phyloP scores from a whole-genome alignment of 2,888 invertebrate species.

The Cheilosia vulpina region DNA sequence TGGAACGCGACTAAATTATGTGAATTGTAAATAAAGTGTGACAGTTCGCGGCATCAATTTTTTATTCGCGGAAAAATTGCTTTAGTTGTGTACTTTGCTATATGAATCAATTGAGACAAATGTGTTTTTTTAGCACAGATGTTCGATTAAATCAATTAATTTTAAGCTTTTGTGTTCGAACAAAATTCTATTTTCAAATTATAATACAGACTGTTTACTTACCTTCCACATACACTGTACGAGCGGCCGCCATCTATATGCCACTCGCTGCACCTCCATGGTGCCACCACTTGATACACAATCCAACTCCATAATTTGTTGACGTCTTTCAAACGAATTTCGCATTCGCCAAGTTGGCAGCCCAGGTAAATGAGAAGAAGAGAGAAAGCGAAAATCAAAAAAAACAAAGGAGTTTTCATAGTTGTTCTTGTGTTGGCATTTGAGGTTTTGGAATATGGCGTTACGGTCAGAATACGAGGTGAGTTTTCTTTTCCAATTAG shows the following conservation, averaged over 20 bases:
- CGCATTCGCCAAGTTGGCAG: slow-evolving; percentile 44
- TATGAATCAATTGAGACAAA: no score
- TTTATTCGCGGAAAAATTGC: no score
- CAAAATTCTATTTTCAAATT: no score
- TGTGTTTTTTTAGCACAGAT: no score
- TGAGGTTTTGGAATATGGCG: slow-evolving; percentile 81
- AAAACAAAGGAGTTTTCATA: slow-evolving; percentile 61
- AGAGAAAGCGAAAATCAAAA: slow-evolving; percentile 53
- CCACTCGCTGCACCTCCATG: background rate
- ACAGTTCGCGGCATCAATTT: no score
- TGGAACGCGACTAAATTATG: no score
- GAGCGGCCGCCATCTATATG: slow-evolving; percentile 3
- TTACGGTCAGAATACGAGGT: slow-evolving; percentile 83
- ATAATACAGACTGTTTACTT: no score
- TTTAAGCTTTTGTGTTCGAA: no score
- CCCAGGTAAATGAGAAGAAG: slow-evolving; percentile 38
- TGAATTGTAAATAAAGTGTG: no score
- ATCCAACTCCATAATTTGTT: slow-evolving; percentile 1
- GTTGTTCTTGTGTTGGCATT: slow-evolving; percentile 65
- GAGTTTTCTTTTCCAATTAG: slow-evolving; percentile 76
- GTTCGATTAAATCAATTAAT: no score
- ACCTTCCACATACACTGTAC: slow-evolving; percentile 3
- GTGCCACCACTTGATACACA: background rate
- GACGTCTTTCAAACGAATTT: slow-evolving; percentile 27
- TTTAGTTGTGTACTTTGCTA: no score